Evolutionary conservation across 2,113 vertebrate genomes (phyloP).

Genomic region (Ia io): DNA sequence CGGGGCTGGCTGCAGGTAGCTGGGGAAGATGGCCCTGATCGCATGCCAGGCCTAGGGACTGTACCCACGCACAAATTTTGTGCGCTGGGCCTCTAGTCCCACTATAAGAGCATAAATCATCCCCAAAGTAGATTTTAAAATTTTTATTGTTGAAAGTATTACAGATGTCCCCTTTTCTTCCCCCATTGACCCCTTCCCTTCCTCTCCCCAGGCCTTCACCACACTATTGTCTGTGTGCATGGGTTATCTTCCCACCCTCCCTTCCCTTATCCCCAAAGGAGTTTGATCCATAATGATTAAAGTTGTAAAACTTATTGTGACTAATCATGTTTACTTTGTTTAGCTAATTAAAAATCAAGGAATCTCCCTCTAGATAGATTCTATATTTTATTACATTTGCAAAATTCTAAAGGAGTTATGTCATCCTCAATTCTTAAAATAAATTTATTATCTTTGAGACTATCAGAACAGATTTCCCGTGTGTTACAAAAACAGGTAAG

Average conservation of each 20-base stretch:
- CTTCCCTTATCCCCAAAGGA: background rate
- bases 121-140: background rate
- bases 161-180: no score
- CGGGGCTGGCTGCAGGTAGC: no score
- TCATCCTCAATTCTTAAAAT: constrained; percentile 53
- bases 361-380: constrained; percentile 60
- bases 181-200: no score
- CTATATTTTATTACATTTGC: constrained; percentile 65
- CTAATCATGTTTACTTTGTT: constrained; percentile 69
- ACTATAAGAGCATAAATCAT: constrained; percentile 53
- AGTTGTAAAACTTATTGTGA: constrained; percentile 59
- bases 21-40: no score
- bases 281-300: constrained; percentile 34
- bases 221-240: no score
- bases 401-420: constrained; percentile 63
- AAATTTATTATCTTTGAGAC: constrained; percentile 55
- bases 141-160: no score
- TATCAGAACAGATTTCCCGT: constrained; percentile 52
- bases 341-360: constrained; percentile 71
- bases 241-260: no score
- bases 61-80: no score
- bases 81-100: background rate
- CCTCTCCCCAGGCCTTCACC: no score
- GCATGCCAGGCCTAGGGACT: no score
- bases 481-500: constrained; percentile 59